Evolutionary conservation across 2,113 vertebrate species (phyloP).

Genomic region (Chionodraco myersi): DNA sequence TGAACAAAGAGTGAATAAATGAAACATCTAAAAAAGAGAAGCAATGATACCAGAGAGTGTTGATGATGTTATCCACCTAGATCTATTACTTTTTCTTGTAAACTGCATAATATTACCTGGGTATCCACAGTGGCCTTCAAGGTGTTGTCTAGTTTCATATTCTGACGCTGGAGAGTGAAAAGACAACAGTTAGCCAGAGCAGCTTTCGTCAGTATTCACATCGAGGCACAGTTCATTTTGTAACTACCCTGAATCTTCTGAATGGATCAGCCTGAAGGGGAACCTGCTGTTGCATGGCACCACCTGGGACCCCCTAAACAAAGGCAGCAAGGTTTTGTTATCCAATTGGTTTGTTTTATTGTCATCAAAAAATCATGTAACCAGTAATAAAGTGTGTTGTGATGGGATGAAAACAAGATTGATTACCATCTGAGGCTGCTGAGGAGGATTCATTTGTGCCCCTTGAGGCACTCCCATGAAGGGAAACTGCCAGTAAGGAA

Average conservation of each 20-base stretch:
- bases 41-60: background rate
- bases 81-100: background rate
- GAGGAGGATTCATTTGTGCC: constrained; percentile 58
- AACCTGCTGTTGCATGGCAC: constrained; percentile 50
- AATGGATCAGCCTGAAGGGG: constrained; percentile 55
- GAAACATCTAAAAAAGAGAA: background rate
- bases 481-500: constrained; percentile 45
- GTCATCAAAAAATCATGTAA: background rate
- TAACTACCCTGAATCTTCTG: constrained; percentile 73
- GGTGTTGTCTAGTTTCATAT: constrained; percentile 37
- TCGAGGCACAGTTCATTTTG: background rate
- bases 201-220: constrained; percentile 1
- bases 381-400: background rate
- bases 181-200: constrained; percentile 7
- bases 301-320: constrained; percentile 48
- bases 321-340: background rate
- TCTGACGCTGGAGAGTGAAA: constrained; percentile 68
- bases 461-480: constrained; percentile 62
- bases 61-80: background rate
- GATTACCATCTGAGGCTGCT: constrained; percentile 66
- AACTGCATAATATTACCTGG: constrained; percentile 60
- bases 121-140: constrained; percentile 47
- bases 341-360: background rate
- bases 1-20: background rate
- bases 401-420: background rate